Conservation (phyloP, 2,797 vertebrate genomes). For the Pseudochaenichthys georgianus region DNA sequence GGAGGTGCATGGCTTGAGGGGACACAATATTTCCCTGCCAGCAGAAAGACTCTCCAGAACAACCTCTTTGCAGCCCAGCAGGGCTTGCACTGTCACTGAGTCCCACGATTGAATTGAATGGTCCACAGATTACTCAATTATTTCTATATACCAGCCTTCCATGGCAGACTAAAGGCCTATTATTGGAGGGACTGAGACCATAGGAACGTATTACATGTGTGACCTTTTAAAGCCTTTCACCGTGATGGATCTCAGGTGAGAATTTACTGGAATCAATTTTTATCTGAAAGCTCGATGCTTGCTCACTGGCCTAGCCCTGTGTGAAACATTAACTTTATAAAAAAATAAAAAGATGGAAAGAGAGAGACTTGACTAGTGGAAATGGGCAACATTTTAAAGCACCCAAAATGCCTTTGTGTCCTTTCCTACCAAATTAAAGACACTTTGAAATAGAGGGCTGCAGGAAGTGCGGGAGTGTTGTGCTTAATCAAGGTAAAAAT, state of each 20-base stretch:
- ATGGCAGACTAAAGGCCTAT: slow-evolving; percentile 89
- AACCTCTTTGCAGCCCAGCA: slow-evolving; percentile 78
- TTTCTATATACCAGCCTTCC: slow-evolving; percentile 89
- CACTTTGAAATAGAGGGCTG: slow-evolving; percentile 82
- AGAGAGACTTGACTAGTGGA: slow-evolving; percentile 70
- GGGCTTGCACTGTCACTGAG: slow-evolving; percentile 79
- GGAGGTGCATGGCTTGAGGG: slow-evolving; percentile 72
- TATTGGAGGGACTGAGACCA: slow-evolving; percentile 89
- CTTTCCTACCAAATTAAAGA: slow-evolving; percentile 85
- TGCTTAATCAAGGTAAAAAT: slow-evolving; percentile 88
- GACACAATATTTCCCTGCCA: slow-evolving; percentile 80
- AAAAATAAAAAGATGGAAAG: slow-evolving; percentile 42
- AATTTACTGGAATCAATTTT: slow-evolving; percentile 91
- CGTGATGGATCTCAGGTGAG: slow-evolving; percentile 90
- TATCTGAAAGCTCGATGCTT: slow-evolving; percentile 84
- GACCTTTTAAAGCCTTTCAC: slow-evolving; percentile 90
- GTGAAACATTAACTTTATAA: slow-evolving; percentile 82
- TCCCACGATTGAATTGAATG: slow-evolving; percentile 88
- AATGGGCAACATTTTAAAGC: slow-evolving; percentile 82
- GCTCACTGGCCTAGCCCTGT: slow-evolving; percentile 76
- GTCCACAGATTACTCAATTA: slow-evolving; percentile 91
- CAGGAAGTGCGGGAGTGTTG: slow-evolving; percentile 79
- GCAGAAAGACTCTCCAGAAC: slow-evolving; percentile 75
- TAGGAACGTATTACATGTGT: slow-evolving; percentile 91
- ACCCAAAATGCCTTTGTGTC: slow-evolving; percentile 78